Conservation (phyloP, 2,888 invertebrate genomes). For the Erebia palarica region DNA sequence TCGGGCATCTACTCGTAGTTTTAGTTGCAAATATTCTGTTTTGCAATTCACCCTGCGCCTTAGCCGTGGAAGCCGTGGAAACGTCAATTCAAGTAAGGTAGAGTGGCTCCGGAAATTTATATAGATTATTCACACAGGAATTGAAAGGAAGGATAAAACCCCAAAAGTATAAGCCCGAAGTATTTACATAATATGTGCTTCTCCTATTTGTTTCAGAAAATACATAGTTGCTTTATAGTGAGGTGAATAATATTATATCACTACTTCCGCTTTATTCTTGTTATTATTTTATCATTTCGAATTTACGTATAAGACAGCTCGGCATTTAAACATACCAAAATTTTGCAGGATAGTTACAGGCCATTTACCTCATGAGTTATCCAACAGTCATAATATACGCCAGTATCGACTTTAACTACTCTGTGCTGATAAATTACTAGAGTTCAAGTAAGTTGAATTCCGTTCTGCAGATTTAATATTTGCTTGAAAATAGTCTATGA, state of each 20-base stretch:
- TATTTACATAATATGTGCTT: conserved; percentile 6
- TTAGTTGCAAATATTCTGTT: conserved; percentile 17
- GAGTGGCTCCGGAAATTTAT: conserved; percentile 14
- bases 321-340: too few relatives aligned
- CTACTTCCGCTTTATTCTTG: not conserved
- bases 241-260: not conserved
- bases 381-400: too few relatives aligned
- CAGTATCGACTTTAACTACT: too few relatives aligned
- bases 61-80: conserved; percentile 4
- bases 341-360: too few relatives aligned
- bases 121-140: conserved; percentile 15
- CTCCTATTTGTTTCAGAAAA: conserved; percentile 7
- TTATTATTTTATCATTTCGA: not conserved
- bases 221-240: not conserved
- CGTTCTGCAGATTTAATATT: too few relatives aligned
- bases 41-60: conserved; percentile 13
- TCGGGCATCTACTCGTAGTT: conserved; percentile 5
- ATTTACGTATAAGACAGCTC: not conserved
- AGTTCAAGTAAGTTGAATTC: too few relatives aligned
- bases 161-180: not conserved
- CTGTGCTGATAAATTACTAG: too few relatives aligned
- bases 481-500: too few relatives aligned
- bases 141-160: conserved; percentile 13
- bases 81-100: not conserved
- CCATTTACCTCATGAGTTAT: too few relatives aligned